Evolutionary conservation across 2,797 vertebrate species (phyloP).

Genomic region (Hypotaenidia okinawae): DNA sequence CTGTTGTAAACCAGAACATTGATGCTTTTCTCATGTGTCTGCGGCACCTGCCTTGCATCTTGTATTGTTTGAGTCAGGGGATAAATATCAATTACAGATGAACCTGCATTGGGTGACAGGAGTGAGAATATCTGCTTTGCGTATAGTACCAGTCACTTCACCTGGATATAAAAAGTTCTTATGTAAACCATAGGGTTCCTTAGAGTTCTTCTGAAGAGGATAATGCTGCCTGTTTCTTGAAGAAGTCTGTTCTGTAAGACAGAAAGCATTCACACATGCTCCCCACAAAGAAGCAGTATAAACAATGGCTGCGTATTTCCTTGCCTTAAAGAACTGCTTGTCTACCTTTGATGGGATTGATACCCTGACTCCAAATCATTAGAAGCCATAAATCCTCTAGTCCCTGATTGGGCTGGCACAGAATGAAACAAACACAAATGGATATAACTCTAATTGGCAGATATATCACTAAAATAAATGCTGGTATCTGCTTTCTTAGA

Average conservation of each 20-base stretch:
- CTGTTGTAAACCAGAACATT: slow-evolving; percentile 75
- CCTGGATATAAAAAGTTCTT: neutral
- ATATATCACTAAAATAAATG: neutral
- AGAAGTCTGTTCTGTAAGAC: neutral
- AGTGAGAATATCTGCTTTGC: neutral
- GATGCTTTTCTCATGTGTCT: slow-evolving; percentile 70
- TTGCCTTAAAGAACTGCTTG: neutral
- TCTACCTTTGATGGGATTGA: neutral
- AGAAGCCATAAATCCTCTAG: neutral
- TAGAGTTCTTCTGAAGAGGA: neutral
- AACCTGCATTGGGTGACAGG: slow-evolving; percentile 63
- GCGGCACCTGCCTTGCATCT: slow-evolving; percentile 70
- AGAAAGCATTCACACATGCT: neutral
- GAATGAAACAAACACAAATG: neutral
- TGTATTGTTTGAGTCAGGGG: slow-evolving; percentile 71
- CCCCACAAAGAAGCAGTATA: neutral
- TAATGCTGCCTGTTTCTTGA: neutral
- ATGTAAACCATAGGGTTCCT: neutral
- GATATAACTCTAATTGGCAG: neutral
- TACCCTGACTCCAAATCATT: neutral
- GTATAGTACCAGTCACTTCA: neutral
- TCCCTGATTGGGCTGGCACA: neutral
- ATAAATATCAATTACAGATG: slow-evolving; percentile 73
- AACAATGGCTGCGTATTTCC: neutral
- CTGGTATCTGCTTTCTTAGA: neutral